phyloP scores from a whole-genome alignment of 1,140 invertebrate species.

The Eumaeus atala region DNA sequence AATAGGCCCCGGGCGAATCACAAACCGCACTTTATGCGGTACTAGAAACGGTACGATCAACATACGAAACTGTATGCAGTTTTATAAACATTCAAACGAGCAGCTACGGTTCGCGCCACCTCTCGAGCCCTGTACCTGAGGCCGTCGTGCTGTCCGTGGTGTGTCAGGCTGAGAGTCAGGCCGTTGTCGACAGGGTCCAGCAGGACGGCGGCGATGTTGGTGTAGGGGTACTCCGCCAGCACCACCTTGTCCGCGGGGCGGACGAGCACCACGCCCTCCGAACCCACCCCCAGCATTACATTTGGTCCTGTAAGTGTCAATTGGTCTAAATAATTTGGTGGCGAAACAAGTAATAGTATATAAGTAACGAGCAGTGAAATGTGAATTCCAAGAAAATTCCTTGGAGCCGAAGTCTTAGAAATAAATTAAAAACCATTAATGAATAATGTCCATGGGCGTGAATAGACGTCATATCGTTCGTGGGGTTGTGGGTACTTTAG shows the following conservation, averaged over 20 bases:
- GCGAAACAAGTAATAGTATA: conserved; percentile 7
- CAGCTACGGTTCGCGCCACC: too few species aligned
- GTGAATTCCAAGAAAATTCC: too few species aligned
- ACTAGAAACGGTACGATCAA: not conserved
- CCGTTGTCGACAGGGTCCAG: conserved; percentile 94
- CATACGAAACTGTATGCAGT: not conserved
- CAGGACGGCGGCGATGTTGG: conserved; percentile 92
- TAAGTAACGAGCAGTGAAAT: too few species aligned
- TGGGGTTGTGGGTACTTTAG: too few species aligned
- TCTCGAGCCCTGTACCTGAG: conserved; percentile 43
- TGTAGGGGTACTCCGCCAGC: conserved; percentile 90
- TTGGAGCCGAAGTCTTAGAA: too few species aligned
- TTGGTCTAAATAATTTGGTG: not conserved
- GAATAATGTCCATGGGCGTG: too few species aligned
- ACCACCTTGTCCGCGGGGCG: conserved; percentile 93
- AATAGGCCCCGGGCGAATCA: too few species aligned
- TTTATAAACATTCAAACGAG: too few species aligned
- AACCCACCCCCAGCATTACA: conserved; percentile 88
- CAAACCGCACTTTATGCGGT: too few species aligned
- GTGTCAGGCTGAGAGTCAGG: conserved; percentile 85
- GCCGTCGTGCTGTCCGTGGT: conserved; percentile 63
- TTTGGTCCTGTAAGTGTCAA: conserved; percentile 53
- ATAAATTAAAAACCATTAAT: too few species aligned
- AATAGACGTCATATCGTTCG: too few species aligned
- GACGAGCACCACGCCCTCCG: conserved; percentile 91